Percentiles rank a stretch among this genome's conserved stretches.
These are phyloP conservation scores for Atopsyche davidsoni DNA, from an alignment of 1,140 invertebrate species.

Conservation along the genomic window DNA sequence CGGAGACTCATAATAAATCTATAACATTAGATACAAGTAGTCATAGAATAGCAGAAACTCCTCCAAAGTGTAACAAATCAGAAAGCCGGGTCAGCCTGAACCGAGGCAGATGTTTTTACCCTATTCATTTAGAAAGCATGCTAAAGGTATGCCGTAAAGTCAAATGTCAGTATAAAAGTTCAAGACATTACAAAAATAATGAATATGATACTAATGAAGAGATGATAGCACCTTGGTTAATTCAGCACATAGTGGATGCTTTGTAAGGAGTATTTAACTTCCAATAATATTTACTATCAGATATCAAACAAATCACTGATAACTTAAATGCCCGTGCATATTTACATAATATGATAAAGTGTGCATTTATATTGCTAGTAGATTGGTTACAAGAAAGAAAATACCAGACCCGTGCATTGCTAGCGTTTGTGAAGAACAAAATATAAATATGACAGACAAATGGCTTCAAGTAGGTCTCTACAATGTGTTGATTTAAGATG, in stretches of 20 bases:
- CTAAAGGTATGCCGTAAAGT: constrained; percentile 26
- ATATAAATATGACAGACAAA: too few species aligned
- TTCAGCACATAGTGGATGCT: constrained; percentile 28
- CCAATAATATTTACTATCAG: too few species aligned
- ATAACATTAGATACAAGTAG: constrained; percentile 13
- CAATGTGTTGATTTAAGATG: too few species aligned
- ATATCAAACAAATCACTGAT: too few species aligned
- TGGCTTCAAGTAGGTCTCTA: too few species aligned
- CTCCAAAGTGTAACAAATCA: constrained; percentile 24
- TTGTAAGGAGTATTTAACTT: constrained; percentile 27
- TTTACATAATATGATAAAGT: too few species aligned
- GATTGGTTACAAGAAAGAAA: too few species aligned
- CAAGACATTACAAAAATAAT: constrained; percentile 21
- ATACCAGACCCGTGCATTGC: too few species aligned
- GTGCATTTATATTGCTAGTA: too few species aligned
- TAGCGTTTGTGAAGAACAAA: too few species aligned
- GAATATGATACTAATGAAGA: constrained; percentile 24
- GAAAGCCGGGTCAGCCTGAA: constrained; percentile 21
- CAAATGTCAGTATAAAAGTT: constrained; percentile 20
- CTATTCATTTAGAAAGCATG: constrained; percentile 24
- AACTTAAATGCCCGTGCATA: too few species aligned
- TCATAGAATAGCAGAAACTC: constrained; percentile 11
- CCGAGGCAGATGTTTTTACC: constrained; percentile 25
- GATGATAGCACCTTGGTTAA: constrained; percentile 21
- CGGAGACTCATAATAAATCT: background rate